Percentiles rank a stretch among this genome's conserved stretches.
Evolutionary conservation across 1,140 invertebrate species (phyloP).

Genomic region (Vollenhovia emeryi): DNA sequence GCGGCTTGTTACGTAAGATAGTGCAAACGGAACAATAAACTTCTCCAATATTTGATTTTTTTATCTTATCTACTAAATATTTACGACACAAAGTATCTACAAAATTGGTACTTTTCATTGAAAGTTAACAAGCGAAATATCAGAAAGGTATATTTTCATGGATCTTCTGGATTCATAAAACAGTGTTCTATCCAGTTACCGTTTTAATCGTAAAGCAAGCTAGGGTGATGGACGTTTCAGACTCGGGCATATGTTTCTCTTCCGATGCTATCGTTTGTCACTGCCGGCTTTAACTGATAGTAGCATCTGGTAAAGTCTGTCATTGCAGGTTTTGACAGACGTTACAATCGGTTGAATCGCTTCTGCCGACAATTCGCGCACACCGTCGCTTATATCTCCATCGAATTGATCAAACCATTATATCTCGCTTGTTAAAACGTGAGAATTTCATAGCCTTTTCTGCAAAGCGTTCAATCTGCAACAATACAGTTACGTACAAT

Average conservation of each 20-base stretch:
- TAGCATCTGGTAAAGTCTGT: constrained; percentile 60
- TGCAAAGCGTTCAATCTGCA: neutral
- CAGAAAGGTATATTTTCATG: neutral
- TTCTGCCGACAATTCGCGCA: constrained; percentile 36
- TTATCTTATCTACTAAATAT: neutral
- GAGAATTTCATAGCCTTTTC: constrained; percentile 16
- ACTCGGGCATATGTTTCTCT: constrained; percentile 56
- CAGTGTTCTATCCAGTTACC: constrained; percentile 17
- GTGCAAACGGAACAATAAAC: neutral
- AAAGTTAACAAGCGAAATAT: constrained; percentile 5
- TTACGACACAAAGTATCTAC: neutral
- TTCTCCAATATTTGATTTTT: neutral
- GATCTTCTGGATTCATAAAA: constrained; percentile 11
- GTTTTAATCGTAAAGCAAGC: constrained; percentile 55
- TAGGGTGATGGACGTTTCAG: constrained; percentile 54
- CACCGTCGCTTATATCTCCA: constrained; percentile 25
- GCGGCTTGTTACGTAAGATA: neutral
- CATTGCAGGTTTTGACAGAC: constrained; percentile 61
- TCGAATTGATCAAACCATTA: constrained; percentile 39
- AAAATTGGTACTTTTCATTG: neutral
- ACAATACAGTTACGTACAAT: neutral
- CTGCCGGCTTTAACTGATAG: constrained; percentile 58
- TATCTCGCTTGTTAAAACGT: constrained; percentile 34
- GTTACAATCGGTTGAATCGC: constrained; percentile 55
- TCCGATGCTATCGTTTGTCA: constrained; percentile 58